Base-by-base conservation (phyloP, 2,888 invertebrate genomes). In the Pyrrhia umbra region DNA sequence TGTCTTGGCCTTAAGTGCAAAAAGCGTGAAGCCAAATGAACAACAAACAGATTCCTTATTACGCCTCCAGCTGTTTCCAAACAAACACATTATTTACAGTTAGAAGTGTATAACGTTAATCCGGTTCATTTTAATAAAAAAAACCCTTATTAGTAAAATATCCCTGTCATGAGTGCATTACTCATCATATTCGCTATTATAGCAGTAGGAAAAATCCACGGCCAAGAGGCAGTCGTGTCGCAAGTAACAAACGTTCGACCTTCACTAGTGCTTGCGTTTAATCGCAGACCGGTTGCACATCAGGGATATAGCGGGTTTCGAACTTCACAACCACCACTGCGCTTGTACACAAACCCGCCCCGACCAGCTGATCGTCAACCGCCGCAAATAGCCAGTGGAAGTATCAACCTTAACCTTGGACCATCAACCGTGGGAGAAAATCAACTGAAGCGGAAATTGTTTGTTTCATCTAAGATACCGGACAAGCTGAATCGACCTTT, bases 1-100 rank as follows among this genome's bases (percentile, higher is more conserved):
- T 58, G 75, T 54, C 83, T 85, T 85, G 84, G 82, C 88, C 87
- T 88, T 90, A 87, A 88, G 80, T 86, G 87, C 88, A 88, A 90
- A 89, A 88, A 88, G 73, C 81, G 84, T 87, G 85, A 87, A 84
- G 81, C 75, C 81, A 80, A 83, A 78, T 79, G 79, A 81, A 81
- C 83, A 84, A 84, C 80, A 84, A 84, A 81, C 79, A 71, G 80
- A 80, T 81, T 81, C 80, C 80, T 87, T 90, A 89, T 86, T 89
- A 86, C 86, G 79, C 75, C 77, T 79, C 78, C 84, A 88, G 82
- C 84, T 87, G 86, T 88, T 88, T 87, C 80, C 71, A 78, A 78
- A 85, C 78, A 70, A 85, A 81, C 86, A 87, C 83, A 84, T 82
- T 80, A 77, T 80, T 70, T 59, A 61, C 58, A 59, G 63, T 62